These are phyloP conservation scores for Drosophila eugracilis DNA, from an alignment of 1,140 invertebrate genomes.

Conservation along the genomic window DNA sequence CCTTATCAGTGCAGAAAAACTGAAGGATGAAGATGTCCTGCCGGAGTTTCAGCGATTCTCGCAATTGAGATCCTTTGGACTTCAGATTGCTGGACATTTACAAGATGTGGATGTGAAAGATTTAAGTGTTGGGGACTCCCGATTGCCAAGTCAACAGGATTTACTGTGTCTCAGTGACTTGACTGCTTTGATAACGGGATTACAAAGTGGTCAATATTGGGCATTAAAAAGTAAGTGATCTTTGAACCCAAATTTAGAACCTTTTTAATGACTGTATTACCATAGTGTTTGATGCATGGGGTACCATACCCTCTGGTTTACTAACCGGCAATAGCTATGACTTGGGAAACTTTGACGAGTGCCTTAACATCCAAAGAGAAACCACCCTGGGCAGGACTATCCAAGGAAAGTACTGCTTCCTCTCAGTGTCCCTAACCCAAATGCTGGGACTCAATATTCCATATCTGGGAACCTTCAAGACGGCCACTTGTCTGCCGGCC, in stretches of 20 bases:
- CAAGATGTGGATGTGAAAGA: slow-evolving; percentile 1
- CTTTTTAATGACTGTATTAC: background rate
- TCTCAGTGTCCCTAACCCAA: background rate
- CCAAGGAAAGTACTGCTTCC: slow-evolving; percentile 52
- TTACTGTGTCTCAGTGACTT: slow-evolving; percentile 15
- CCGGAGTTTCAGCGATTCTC: slow-evolving; percentile 4
- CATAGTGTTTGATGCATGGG: slow-evolving; percentile 66
- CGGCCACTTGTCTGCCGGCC: slow-evolving; percentile 22
- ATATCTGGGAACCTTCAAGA: background rate
- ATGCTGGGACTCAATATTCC: background rate
- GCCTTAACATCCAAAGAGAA: slow-evolving; percentile 25
- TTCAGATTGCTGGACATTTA: slow-evolving; percentile 16
- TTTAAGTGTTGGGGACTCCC: background rate
- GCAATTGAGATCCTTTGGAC: slow-evolving; percentile 12
- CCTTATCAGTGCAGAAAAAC: background rate
- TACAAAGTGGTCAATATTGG: slow-evolving; percentile 11
- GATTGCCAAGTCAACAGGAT: background rate
- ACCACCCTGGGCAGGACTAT: slow-evolving; percentile 4
- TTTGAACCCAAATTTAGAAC: too few relatives aligned
- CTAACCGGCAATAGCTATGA: slow-evolving; percentile 31
- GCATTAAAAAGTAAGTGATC: slow-evolving; percentile 32
- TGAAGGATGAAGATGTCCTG: background rate
- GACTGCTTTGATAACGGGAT: background rate
- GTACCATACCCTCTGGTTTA: slow-evolving; percentile 25
- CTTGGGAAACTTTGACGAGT: slow-evolving; percentile 65